phyloP scores from a whole-genome alignment of 2,113 vertebrate genomes.

The Nothocercus nigrocapillus region DNA sequence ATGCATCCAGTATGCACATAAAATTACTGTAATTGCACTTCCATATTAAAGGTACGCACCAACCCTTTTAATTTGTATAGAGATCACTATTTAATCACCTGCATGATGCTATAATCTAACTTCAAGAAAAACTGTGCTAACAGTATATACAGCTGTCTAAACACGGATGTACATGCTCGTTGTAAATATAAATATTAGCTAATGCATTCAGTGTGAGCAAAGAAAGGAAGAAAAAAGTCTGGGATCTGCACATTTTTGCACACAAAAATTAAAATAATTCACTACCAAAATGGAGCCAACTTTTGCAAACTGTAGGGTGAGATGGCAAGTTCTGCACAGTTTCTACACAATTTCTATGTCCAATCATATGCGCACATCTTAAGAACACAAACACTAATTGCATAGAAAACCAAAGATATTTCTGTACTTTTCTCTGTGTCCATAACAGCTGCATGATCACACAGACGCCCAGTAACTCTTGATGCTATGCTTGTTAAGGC shows the following conservation, averaged over 20 bases:
- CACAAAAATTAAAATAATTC: neutral
- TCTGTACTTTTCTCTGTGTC: neutral
- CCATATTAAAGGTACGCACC: slow-evolving; percentile 10
- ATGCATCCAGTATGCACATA: neutral
- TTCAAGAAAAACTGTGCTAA: neutral
- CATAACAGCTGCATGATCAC: neutral
- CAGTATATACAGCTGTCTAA: neutral
- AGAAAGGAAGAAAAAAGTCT: neutral
- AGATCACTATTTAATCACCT: slow-evolving; percentile 36
- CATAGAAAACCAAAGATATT: neutral
- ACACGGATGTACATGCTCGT: neutral
- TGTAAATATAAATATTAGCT: neutral
- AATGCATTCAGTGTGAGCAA: neutral
- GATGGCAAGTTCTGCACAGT: neutral
- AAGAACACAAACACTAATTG: neutral
- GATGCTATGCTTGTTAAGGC: neutral
- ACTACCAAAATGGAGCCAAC: neutral
- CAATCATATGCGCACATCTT: neutral
- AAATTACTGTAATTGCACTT: slow-evolving; percentile 54
- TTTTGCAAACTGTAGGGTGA: neutral
- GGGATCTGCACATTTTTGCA: neutral
- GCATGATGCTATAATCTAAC: neutral
- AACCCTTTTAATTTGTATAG: slow-evolving; percentile 50
- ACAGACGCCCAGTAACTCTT: neutral
- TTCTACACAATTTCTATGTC: neutral